Conservation (phyloP, 1,140 invertebrate species). For the Psilanteris sp. region DNA sequence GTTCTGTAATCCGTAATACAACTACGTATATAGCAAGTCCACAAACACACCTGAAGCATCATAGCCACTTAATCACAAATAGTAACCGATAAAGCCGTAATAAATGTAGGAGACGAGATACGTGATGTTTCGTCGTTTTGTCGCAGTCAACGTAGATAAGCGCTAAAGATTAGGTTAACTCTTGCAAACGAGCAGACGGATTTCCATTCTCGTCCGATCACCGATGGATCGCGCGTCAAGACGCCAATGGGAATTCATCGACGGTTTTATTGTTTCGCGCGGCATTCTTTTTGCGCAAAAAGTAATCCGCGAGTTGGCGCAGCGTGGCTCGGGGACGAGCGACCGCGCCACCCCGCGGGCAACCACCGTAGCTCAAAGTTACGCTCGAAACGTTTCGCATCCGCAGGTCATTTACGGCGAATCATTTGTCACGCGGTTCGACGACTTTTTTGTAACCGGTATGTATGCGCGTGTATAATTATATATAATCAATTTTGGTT, state of each 20-base stretch:
- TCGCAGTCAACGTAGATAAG: slow-evolving; percentile 63
- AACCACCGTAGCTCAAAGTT: too few relatives aligned
- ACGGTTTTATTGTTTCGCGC: slow-evolving; percentile 1
- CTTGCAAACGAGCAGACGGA: neutral
- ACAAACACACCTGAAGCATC: slow-evolving; percentile 59
- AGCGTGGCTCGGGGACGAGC: neutral
- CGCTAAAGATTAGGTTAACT: slow-evolving; percentile 55
- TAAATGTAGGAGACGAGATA: slow-evolving; percentile 68
- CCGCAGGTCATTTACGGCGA: too few relatives aligned
- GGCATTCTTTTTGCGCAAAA: neutral
- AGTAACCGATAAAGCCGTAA: slow-evolving; percentile 65
- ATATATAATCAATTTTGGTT: too few relatives aligned
- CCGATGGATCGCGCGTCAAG: neutral
- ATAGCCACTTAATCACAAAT: slow-evolving; percentile 63
- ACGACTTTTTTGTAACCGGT: too few relatives aligned
- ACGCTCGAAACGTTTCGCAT: too few relatives aligned
- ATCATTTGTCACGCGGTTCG: too few relatives aligned
- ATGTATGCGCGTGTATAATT: too few relatives aligned
- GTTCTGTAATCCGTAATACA: slow-evolving; percentile 64
- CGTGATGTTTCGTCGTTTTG: slow-evolving; percentile 65
- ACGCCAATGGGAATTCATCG: slow-evolving; percentile 16
- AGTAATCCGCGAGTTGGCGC: neutral
- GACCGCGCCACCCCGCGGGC: neutral
- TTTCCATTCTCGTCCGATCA: slow-evolving; percentile 42
- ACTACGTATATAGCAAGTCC: slow-evolving; percentile 62